Evolutionary conservation across 2,888 invertebrate species (phyloP), one percentile per base, ranked within the genome.

Genomic region (Stenotaenia linearis): DNA sequence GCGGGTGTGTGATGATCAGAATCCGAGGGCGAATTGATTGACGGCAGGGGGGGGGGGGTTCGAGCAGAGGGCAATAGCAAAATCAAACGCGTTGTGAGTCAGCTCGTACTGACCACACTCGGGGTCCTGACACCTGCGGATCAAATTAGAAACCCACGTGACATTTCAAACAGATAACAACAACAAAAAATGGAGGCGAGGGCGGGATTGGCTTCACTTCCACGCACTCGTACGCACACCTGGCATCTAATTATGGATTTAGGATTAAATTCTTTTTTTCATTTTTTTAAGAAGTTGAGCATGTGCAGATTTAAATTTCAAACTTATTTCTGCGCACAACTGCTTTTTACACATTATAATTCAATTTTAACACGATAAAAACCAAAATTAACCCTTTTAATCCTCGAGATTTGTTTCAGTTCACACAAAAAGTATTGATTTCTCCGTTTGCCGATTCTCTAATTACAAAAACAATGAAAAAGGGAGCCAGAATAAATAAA

Each of bases 51-150:
- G 25, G 1, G 15, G 45, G 61, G 61, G 61, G 23, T 61, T 61
- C 28, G n/a, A 12, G 15, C 9, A 37, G 12, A 37, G 37, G 15
- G 45, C 18, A n/a, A 45, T 45, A 45, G 15, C 45, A 45, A 45
- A 45, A 45, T 45, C 45, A 45, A 45, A 45, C n/a, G 23, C n/a
- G 23, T 61, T n/a, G 25, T 61, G 61, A 61, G 61, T 61, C 61
- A 61, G 25, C 45, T 45, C 18, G 15, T 7, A 61, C 61, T 61
- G 61, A 61, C 61, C 61, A 61, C 25, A 61, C 61, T 25, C 28
- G 6, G 61, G 61, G 61, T 61, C 61, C 61, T 61, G 61, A 61
- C 61, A 61, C 61, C 61, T 61, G 61, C 61, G 61, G 61, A 61
- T 61, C 25, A 61, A 61, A 61, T 61, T 61, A 61, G 61, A 15